Conservation (phyloP, 2,113 vertebrate species). For the Podilymbus podiceps region DNA sequence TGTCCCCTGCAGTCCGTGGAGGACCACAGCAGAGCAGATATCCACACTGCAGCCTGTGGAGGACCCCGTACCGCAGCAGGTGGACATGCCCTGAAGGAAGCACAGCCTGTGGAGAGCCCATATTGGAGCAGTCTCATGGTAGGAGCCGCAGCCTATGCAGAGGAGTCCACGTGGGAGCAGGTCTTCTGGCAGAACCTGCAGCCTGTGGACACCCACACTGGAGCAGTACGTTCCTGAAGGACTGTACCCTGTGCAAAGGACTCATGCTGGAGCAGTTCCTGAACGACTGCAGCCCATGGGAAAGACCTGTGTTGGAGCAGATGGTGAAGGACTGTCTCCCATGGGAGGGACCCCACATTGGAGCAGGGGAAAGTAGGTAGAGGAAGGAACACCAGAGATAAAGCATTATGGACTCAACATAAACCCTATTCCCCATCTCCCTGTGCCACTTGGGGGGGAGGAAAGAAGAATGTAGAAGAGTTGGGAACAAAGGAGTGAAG, state of each 20-base stretch:
- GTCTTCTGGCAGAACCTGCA: neutral
- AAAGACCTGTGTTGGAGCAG: neutral
- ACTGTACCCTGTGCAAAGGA: neutral
- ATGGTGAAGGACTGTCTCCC: neutral
- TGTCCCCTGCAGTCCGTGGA: neutral
- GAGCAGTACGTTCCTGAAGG: neutral
- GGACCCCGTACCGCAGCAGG: neutral
- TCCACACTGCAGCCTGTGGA: neutral
- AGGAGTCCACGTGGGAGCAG: neutral
- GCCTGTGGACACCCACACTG: neutral
- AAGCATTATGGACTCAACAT: neutral
- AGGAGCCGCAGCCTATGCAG: neutral
- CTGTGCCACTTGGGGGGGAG: neutral
- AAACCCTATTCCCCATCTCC: neutral
- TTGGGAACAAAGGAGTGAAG: neutral
- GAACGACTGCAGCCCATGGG: neutral
- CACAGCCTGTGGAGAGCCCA: neutral
- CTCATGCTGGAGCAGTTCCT: neutral
- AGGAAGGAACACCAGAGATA: neutral
- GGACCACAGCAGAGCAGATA: rapidly evolving
- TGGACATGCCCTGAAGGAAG: neutral
- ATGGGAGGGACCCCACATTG: neutral
- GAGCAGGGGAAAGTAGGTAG: neutral
- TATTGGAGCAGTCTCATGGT: neutral
- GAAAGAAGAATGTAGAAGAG: neutral